These are phyloP conservation scores for Synanceia verrucosa DNA, from an alignment of 2,797 vertebrate genomes.

Conservation along the genomic window DNA sequence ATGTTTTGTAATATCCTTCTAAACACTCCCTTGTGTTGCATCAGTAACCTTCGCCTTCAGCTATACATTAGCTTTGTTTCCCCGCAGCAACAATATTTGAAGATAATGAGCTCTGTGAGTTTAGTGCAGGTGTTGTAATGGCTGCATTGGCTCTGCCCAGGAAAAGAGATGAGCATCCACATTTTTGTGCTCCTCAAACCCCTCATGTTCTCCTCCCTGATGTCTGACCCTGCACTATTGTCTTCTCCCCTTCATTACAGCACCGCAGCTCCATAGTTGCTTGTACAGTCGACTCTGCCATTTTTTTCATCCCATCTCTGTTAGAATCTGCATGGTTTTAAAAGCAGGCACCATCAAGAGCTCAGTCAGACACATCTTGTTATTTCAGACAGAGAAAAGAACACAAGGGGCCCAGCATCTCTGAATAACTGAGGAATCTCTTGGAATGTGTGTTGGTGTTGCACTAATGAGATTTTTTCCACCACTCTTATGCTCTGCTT, in stretches of 20 bases:
- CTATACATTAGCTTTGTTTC: constrained; percentile 25
- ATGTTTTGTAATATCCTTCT: constrained; percentile 34
- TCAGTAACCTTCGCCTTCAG: constrained; percentile 37
- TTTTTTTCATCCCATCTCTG: constrained; percentile 46
- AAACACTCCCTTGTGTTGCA: constrained; percentile 38
- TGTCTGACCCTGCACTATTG: constrained; percentile 28
- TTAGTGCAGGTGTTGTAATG: constrained; percentile 36
- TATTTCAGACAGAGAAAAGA: constrained; percentile 51
- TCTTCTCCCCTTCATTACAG: constrained; percentile 33
- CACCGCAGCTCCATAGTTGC: constrained; percentile 29
- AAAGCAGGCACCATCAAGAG: constrained; percentile 16
- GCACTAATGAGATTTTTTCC: constrained; percentile 34
- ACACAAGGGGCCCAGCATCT: constrained; percentile 1
- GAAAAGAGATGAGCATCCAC: constrained; percentile 6
- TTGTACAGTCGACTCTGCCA: constrained; percentile 19
- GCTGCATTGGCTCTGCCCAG: constrained; percentile 26
- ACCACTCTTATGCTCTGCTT: neutral
- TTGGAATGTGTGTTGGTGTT: constrained; percentile 18
- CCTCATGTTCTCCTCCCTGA: constrained; percentile 19
- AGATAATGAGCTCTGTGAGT: constrained; percentile 48
- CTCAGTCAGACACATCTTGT: constrained; percentile 35
- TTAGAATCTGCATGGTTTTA: constrained; percentile 2
- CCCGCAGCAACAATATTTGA: constrained; percentile 36
- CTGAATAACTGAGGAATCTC: constrained; percentile 20
- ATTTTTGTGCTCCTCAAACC: constrained; percentile 24